A percentile compares a stretch with the other conserved stretches of the same genome.
These are phyloP conservation scores for Yponomeuta cagnagella DNA, from an alignment of 2,888 invertebrate genomes.

Conservation along the genomic window DNA sequence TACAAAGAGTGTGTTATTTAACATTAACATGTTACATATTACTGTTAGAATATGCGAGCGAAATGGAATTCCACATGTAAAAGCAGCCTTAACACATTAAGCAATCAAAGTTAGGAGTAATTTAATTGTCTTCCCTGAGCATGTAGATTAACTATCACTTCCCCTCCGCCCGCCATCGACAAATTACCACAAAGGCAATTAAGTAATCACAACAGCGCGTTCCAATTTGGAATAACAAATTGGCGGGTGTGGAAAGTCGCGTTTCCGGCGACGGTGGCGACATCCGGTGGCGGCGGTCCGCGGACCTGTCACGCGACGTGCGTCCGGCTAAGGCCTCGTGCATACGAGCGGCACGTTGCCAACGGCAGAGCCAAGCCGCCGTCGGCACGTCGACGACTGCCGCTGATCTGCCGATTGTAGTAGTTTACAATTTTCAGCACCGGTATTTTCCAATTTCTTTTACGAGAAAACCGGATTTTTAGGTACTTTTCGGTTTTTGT, in stretches of 20 bases:
- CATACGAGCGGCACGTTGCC: neutral
- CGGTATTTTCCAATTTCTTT: too few species aligned
- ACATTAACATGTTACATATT: too few species aligned
- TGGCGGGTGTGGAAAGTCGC: neutral
- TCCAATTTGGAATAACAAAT: neutral
- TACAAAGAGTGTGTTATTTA: too few species aligned
- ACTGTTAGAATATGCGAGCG: too few species aligned
- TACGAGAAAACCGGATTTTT: too few species aligned
- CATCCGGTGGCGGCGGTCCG: neutral
- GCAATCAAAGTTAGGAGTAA: neutral
- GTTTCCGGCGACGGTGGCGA: neutral
- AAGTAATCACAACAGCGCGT: neutral
- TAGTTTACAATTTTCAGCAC: too few species aligned
- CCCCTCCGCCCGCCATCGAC: neutral
- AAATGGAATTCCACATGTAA: too few species aligned
- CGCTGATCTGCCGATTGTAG: too few species aligned
- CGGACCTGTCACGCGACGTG: neutral
- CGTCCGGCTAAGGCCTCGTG: neutral
- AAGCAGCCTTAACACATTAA: neutral
- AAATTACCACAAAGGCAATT: constrained; percentile 1
- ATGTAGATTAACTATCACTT: neutral
- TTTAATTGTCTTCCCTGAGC: neutral
- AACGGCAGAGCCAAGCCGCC: neutral
- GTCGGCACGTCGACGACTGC: too few species aligned
- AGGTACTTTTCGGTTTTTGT: too few species aligned